Evolutionary conservation across 1,140 invertebrate genomes (phyloP), one percentile per base, ranked within the genome.

Genomic region (Branchinecta lynchi): DNA sequence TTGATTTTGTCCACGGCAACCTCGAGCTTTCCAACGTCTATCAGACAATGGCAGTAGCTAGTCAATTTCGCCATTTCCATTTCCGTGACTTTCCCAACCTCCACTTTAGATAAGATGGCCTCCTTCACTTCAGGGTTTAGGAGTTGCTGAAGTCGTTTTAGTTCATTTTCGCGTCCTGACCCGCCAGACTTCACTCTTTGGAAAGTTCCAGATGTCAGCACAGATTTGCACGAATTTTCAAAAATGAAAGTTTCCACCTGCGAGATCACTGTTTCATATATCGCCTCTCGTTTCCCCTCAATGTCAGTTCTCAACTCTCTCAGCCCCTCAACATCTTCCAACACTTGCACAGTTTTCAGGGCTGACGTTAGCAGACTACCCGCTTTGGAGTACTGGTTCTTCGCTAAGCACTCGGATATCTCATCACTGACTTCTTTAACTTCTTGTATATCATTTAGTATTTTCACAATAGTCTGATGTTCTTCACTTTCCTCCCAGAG

Each of bases 391-490:
- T 60, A 60, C 17, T 60, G 51, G 12, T 60, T 60, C 17, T 60
- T 60, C 3, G 12, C 51, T 15, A 60, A 15, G 17, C 12, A 20
- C 17, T 20, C 51, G 12, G 17, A 20, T 12, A 60, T 12, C 17
- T 60, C 51, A 20, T 60, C 51, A 60, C 17, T 60, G 51, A 60
- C 51, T 15, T 60, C 51, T 60, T 60, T 60, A 60, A 60, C 12
- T 20, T 60, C 51, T 60, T 60, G 51, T 60, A 60, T 60, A 6
- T 60, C 51, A 60, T 60, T 60, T 20, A 60, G 17, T 60, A 60
- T 60, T 60, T 60, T 60, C 12, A 12, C 12, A 3, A 60, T 60
- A 20, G 51, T 60, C 6, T 60, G 12, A 60, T 60, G 51, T 60
- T 60, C 51, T 20, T 60, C 12, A 20, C 51, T 60, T 60, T 60